Evolutionary conservation across 2,113 vertebrate species (phyloP), one percentile per base, ranked within the genome.

Genomic region (Sebastes fasciatus): DNA sequence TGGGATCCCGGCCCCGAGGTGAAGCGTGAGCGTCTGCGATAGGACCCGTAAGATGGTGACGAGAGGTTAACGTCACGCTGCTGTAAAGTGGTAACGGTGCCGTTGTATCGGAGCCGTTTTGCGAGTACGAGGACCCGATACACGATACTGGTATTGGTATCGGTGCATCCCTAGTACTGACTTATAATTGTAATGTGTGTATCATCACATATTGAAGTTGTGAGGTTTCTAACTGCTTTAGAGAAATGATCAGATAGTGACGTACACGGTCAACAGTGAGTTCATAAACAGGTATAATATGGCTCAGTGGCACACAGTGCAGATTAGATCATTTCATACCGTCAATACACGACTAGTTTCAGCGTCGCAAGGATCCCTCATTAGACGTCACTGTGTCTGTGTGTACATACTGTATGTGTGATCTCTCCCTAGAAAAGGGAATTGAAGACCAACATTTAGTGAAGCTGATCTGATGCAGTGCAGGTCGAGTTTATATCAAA

Each of bases 271-370:
- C 9, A 65, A 63, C 34, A 67, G 74, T 65, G 58, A 61, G 11
- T 45, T 46, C 10, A 79, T 14, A 70, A 21, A 74, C 21, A 3
- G 2, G 4, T 61, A 49, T 49, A 26, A 8, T 16, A 46, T 65
- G 64, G 51, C 43, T 87, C 58, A 60, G 17, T 52, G 61, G 13
- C 45, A 46, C 63, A 49, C 23, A 66, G n/a, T 60, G 54, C 49
- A 42, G 6, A 48, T 2, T 55, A 4, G n/a, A 54, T 51, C 0
- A 58, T 57, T 34, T 48, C 58, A 52, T 51, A 3, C 74, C 2
- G 19, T 60, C 13, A 11, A 21, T 48, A 23, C 23, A 52, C 14
- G 0, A 11, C 34, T 52, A 61, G 13, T 16, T 17, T 58, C 17
- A 73, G 61, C 40, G 49, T 48, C 21, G 14, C 7, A 21, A 19